A percentile compares a stretch with the other conserved stretches of the same genome.
These are phyloP conservation scores for Lemur catta DNA, from an alignment of 2,797 vertebrate species.

Conservation along the genomic window DNA sequence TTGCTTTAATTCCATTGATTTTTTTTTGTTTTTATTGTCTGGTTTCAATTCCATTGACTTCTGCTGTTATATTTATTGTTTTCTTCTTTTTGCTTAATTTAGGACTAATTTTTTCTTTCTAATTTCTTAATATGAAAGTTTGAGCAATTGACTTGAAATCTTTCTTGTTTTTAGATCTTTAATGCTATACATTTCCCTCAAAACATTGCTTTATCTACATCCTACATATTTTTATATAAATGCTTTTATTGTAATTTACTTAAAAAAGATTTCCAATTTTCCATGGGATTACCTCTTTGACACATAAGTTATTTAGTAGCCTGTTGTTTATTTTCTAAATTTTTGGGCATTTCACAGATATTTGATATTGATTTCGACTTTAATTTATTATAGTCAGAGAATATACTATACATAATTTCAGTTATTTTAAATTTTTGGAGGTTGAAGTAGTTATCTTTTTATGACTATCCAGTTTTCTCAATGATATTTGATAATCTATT, in stretches of 20 bases:
- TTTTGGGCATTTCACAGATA: neutral
- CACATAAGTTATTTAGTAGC: neutral
- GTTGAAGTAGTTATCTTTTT: neutral
- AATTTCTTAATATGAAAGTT: neutral
- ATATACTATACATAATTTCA: neutral
- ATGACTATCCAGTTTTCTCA: neutral
- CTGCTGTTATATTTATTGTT: neutral
- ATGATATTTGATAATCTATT: neutral
- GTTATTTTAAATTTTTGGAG: neutral
- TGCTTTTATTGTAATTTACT: neutral
- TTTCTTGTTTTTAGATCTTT: neutral
- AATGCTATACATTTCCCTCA: constrained; percentile 16
- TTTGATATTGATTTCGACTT: neutral
- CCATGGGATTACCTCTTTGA: neutral
- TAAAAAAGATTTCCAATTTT: neutral
- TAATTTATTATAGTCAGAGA: neutral
- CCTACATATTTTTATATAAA: neutral
- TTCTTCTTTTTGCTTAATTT: neutral
- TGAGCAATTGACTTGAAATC: neutral
- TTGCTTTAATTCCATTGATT: neutral
- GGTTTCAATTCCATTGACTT: neutral
- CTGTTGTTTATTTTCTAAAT: neutral
- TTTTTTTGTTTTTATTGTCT: neutral
- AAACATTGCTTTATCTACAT: constrained; percentile 17
- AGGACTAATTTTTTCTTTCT: neutral